Evolutionary conservation across 2,113 vertebrate species (phyloP).

Genomic region (Scolopax mira): DNA sequence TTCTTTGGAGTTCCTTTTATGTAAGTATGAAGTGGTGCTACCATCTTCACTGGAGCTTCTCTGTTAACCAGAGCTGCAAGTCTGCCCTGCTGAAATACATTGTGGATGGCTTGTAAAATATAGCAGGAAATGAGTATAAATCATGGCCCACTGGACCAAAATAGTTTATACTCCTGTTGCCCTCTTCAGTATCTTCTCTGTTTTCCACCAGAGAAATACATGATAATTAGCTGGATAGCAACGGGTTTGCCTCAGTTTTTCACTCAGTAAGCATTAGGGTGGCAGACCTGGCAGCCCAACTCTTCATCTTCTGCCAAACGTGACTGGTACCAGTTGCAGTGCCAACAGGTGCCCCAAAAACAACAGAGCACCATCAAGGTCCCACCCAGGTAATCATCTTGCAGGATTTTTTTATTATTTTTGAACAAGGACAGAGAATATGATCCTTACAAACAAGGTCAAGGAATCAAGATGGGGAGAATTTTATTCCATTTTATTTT

Average conservation of each 20-base stretch:
- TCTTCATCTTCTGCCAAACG: background rate
- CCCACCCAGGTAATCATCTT: background rate
- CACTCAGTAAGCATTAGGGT: background rate
- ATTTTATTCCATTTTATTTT: background rate
- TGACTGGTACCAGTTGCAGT: background rate
- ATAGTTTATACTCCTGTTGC: background rate
- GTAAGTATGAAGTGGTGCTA: background rate
- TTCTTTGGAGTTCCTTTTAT: background rate
- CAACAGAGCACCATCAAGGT: background rate
- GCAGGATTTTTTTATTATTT: background rate
- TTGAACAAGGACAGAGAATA: background rate
- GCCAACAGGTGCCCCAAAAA: background rate
- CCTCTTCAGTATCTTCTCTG: background rate
- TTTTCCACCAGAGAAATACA: background rate
- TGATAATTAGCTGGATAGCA: background rate
- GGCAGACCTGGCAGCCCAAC: background rate
- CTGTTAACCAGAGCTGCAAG: background rate
- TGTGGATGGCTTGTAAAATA: background rate
- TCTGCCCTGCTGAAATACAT: background rate
- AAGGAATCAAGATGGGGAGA: background rate
- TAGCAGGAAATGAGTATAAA: background rate
- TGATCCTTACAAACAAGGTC: background rate
- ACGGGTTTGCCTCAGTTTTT: background rate
- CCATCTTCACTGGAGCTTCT: background rate
- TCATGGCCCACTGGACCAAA: background rate